Conservation (phyloP, 2,113 vertebrate genomes). For the Myotis lucifugus region DNA sequence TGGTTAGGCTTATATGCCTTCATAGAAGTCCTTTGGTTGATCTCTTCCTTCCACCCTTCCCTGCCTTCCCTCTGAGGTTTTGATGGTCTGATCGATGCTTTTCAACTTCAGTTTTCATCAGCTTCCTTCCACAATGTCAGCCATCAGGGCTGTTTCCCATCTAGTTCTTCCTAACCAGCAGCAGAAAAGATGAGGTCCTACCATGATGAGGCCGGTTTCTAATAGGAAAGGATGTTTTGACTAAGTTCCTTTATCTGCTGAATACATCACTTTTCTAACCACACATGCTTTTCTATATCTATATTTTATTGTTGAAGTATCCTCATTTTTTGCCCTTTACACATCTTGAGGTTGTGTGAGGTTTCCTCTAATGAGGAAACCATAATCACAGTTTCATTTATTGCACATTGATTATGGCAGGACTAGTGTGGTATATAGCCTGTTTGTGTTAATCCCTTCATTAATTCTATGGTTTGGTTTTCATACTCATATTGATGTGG, state of each 20-base stretch:
- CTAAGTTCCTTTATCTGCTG: neutral
- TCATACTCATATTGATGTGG: neutral
- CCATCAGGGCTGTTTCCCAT: neutral
- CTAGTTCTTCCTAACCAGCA: neutral
- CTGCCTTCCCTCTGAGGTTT: no score
- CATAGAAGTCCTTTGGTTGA: no score
- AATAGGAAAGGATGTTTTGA: neutral
- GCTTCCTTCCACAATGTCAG: slow-evolving; percentile 22
- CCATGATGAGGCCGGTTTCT: neutral
- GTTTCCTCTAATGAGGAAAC: neutral
- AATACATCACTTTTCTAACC: neutral
- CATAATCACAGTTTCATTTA: neutral
- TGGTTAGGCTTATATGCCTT: no score
- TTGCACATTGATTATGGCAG: neutral
- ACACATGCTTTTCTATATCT: neutral
- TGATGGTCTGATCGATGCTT: neutral
- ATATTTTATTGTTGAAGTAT: neutral
- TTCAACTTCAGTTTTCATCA: slow-evolving; percentile 28
- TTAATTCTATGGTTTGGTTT: neutral
- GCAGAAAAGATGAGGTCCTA: neutral
- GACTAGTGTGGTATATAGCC: neutral
- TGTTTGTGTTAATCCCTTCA: neutral
- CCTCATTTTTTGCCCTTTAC: neutral
- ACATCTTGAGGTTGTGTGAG: neutral
- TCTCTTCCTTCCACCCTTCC: no score